A percentile compares a stretch with the other conserved stretches of the same genome.
phyloP scores from a whole-genome alignment of 2,797 vertebrate species.

The Danio jaintianensis region DNA sequence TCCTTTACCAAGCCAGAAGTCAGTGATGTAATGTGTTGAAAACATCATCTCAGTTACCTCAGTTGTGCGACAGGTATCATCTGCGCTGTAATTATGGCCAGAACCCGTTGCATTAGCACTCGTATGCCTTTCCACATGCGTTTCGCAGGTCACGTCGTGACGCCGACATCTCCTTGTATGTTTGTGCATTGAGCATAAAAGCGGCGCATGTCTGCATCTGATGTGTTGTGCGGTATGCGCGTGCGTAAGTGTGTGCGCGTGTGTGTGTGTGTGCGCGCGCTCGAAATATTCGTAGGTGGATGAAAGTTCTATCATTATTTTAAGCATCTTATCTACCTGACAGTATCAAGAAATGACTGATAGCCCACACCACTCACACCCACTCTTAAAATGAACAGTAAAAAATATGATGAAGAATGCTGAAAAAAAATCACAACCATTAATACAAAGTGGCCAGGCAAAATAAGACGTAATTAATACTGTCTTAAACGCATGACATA shows the following conservation, averaged over 20 bases:
- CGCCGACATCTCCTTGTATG: constrained; percentile 28
- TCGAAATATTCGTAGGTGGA: constrained; percentile 55
- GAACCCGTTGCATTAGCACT: not conserved
- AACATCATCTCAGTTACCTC: constrained; percentile 23
- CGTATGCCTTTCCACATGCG: not conserved
- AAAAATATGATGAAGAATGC: not conserved
- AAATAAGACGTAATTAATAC: not conserved
- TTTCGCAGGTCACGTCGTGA: constrained; percentile 36
- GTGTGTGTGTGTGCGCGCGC: constrained; percentile 19
- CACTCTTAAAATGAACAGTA: constrained; percentile 35
- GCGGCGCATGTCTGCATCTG: constrained; percentile 41
- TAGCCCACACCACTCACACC: constrained; percentile 33
- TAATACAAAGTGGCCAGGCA: not conserved
- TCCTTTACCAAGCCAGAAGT: not conserved
- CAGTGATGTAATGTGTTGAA: constrained; percentile 40
- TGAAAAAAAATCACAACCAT: constrained; percentile 9
- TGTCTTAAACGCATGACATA: constrained; percentile 7
- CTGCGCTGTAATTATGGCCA: not conserved
- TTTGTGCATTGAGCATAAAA: constrained; percentile 40
- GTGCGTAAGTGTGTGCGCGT: constrained; percentile 29
- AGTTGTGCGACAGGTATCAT: constrained; percentile 18
- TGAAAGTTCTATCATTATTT: constrained; percentile 52
- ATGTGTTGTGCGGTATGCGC: constrained; percentile 45
- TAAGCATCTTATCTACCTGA: constrained; percentile 34
- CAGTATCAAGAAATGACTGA: constrained; percentile 41